phyloP scores from a whole-genome alignment of 2,113 vertebrate species.

The Oxygymnocypris stewartii region DNA sequence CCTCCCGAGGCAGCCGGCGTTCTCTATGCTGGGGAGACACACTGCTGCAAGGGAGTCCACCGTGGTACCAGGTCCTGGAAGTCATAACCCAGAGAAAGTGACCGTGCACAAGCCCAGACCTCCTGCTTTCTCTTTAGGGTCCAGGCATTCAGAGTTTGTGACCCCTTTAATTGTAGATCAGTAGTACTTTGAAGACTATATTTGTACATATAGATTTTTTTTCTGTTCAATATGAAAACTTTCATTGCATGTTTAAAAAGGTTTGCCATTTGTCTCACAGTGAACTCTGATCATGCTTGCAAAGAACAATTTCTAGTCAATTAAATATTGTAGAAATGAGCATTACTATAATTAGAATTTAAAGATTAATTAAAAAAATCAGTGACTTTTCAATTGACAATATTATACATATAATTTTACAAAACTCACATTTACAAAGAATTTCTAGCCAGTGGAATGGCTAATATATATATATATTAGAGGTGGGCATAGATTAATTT shows the following conservation, averaged over 20 bases:
- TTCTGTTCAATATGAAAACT: not conserved
- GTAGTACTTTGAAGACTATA: not conserved
- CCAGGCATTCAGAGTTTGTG: conserved; percentile 76
- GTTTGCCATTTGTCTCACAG: not conserved
- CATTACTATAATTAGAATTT: no score
- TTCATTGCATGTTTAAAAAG: not conserved
- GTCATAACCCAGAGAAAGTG: conserved; percentile 80
- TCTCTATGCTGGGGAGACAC: conserved; percentile 80
- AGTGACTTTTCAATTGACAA: no score
- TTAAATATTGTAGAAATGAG: no score
- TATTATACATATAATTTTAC: no score
- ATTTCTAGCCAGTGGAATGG: no score
- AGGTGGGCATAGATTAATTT: no score
- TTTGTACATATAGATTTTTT: not conserved
- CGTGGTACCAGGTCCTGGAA: conserved; percentile 78
- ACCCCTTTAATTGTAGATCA: conserved; percentile 68
- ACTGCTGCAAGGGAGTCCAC: conserved; percentile 51
- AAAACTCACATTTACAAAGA: no score
- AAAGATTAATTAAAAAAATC: no score
- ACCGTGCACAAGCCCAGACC: conserved; percentile 61
- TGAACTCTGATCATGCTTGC: not conserved
- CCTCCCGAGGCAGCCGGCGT: conserved; percentile 73
- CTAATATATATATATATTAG: no score
- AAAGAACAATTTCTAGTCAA: no score
- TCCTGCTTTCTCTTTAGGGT: no score